A percentile compares a stretch with the other conserved stretches of the same genome.
Evolutionary conservation across 2,797 vertebrate species (phyloP).

Genomic region (Sus cebifrons): DNA sequence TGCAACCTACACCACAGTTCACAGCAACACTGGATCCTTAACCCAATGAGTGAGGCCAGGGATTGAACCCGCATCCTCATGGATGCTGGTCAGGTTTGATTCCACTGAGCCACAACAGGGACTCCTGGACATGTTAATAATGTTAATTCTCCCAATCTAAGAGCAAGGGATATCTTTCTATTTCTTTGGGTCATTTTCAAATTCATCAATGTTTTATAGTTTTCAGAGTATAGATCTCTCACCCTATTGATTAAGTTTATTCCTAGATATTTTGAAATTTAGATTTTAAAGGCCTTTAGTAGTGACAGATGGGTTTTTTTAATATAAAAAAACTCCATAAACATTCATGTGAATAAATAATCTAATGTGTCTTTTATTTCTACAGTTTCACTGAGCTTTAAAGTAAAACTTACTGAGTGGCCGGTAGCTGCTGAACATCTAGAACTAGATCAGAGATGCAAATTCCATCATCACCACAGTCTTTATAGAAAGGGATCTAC

Average conservation of each 20-base stretch:
- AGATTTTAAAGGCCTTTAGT: neutral
- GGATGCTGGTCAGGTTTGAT: no score
- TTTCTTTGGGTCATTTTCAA: neutral
- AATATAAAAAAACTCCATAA: neutral
- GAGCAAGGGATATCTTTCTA: neutral
- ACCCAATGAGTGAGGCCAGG: no score
- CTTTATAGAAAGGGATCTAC: slow-evolving; percentile 95
- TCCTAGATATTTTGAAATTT: slow-evolving; percentile 38
- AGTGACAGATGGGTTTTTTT: neutral
- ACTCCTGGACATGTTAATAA: neutral
- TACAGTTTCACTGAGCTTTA: neutral
- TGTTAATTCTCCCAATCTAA: neutral
- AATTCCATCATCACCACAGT: slow-evolving; percentile 95
- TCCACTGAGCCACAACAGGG: no score
- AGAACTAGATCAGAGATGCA: slow-evolving; percentile 94
- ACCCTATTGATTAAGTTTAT: neutral
- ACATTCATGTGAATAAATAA: neutral
- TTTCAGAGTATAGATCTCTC: neutral
- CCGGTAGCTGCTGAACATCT: slow-evolving; percentile 89
- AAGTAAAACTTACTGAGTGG: slow-evolving; percentile 89
- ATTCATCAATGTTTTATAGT: neutral
- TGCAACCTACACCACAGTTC: no score
- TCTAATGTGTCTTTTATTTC: neutral
- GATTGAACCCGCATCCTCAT: no score
- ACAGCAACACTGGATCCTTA: no score